phyloP scores from a whole-genome alignment of 2,888 invertebrate genomes.

The Caenorhabditis virilis region DNA sequence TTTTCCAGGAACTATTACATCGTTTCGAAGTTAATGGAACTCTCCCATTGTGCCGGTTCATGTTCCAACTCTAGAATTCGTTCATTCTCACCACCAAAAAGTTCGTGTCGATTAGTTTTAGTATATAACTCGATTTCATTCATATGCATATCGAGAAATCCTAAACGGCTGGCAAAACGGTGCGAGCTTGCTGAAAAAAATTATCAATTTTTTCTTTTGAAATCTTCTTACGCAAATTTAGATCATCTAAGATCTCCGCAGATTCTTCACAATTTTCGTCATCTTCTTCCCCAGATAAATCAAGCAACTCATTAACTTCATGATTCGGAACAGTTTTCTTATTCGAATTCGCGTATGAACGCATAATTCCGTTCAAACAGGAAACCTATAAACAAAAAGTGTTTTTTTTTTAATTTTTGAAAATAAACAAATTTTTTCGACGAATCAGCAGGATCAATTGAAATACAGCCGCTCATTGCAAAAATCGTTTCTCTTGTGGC shows the following conservation, averaged over 20 bases:
- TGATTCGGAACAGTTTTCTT: conserved; percentile 5
- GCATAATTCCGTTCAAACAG: too few relatives aligned
- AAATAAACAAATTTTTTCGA: too few relatives aligned
- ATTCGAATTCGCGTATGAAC: conserved; percentile 10
- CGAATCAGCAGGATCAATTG: conserved; percentile 21
- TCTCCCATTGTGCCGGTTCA: conserved; percentile 8
- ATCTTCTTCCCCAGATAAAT: conserved; percentile 6
- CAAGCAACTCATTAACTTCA: not conserved
- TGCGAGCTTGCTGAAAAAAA: not conserved
- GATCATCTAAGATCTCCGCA: not conserved
- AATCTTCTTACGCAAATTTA: not conserved
- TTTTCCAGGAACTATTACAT: conserved; percentile 7
- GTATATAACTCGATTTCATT: conserved; percentile 6
- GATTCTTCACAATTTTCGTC: not conserved
- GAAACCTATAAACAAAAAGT: too few relatives aligned
- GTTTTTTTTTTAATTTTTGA: too few relatives aligned
- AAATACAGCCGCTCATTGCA: conserved; percentile 8
- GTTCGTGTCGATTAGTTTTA: not conserved
- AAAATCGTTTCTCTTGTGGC: conserved; percentile 17
- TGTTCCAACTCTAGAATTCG: not conserved
- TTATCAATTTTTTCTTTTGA: not conserved
- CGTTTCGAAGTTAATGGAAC: conserved; percentile 13
- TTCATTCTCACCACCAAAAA: not conserved
- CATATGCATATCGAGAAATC: conserved; percentile 5
- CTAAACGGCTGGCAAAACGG: conserved; percentile 12